phyloP scores from a whole-genome alignment of 2,113 vertebrate species.

The Leucopternis melanops region DNA sequence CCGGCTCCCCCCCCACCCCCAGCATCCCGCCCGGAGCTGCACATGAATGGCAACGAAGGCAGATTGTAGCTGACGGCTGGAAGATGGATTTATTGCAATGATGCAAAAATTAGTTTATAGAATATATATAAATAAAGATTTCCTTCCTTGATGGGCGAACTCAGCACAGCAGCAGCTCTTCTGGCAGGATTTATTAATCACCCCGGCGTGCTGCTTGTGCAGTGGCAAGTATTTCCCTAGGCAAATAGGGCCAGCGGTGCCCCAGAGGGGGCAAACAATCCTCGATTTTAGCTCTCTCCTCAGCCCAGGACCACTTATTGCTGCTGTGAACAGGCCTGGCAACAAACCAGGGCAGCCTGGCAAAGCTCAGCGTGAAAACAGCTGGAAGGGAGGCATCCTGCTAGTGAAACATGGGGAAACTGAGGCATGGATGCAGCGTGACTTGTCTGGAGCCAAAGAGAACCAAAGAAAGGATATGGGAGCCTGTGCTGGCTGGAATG shows the following conservation, averaged over 20 bases:
- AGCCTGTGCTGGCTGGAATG: neutral
- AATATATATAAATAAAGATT: slow-evolving; percentile 61
- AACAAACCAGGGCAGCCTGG: neutral
- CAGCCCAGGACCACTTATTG: fast-evolving
- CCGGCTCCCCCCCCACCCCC: neutral
- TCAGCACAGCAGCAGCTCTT: slow-evolving; percentile 37
- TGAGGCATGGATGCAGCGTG: neutral
- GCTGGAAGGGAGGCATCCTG: no score
- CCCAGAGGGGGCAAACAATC: neutral
- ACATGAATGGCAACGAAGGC: neutral
- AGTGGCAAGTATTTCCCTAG: neutral
- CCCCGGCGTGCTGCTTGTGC: fast-evolving
- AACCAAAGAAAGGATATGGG: fast-evolving
- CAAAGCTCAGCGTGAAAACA: fast-evolving
- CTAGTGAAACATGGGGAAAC: neutral
- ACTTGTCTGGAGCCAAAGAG: neutral
- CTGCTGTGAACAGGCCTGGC: neutral
- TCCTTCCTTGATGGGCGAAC: slow-evolving; percentile 53
- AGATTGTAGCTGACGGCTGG: slow-evolving; percentile 17
- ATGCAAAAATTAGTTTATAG: slow-evolving; percentile 65
- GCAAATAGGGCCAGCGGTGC: neutral
- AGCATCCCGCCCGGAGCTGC: neutral
- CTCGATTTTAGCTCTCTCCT: neutral
- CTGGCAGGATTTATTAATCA: slow-evolving; percentile 45
- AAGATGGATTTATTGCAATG: slow-evolving; percentile 59